Percentiles rank a stretch among this genome's conserved stretches.
These are phyloP conservation scores for Endomychus coccineus DNA, from an alignment of 2,888 invertebrate genomes.

Conservation along the genomic window DNA sequence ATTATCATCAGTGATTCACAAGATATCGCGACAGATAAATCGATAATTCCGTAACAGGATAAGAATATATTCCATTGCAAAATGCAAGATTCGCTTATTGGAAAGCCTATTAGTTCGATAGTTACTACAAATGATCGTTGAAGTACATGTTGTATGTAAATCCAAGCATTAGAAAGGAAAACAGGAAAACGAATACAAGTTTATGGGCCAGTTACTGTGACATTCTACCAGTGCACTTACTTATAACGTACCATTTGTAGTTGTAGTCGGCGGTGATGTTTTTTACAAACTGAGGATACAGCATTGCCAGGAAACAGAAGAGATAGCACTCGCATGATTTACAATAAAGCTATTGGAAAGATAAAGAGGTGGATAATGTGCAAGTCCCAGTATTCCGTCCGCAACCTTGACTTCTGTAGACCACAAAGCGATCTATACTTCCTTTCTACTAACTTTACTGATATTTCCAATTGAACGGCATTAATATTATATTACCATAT, in stretches of 20 bases:
- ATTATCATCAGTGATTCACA: too few species aligned
- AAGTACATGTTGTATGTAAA: constrained; percentile 28
- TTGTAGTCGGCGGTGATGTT: constrained; percentile 14
- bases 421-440: too few species aligned
- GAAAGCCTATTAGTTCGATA: too few species aligned
- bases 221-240: constrained; percentile 17
- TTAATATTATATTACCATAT: too few species aligned
- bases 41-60: too few species aligned
- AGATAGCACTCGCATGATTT: constrained; percentile 19
- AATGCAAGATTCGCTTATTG: too few species aligned
- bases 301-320: constrained; percentile 17
- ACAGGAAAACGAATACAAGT: constrained; percentile 24
- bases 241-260: constrained; percentile 10
- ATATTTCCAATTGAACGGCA: too few species aligned
- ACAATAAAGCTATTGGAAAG: constrained; percentile 18
- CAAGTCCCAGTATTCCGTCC: too few species aligned
- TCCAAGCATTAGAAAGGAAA: constrained; percentile 28
- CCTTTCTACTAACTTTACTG: too few species aligned
- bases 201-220: constrained; percentile 23
- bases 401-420: too few species aligned
- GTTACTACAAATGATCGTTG: constrained; percentile 10
- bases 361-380: constrained; percentile 17
- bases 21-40: too few species aligned
- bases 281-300: constrained; percentile 13
- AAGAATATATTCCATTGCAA: too few species aligned